Conservation (phyloP, 2,113 vertebrate species). For the Naja naja region DNA sequence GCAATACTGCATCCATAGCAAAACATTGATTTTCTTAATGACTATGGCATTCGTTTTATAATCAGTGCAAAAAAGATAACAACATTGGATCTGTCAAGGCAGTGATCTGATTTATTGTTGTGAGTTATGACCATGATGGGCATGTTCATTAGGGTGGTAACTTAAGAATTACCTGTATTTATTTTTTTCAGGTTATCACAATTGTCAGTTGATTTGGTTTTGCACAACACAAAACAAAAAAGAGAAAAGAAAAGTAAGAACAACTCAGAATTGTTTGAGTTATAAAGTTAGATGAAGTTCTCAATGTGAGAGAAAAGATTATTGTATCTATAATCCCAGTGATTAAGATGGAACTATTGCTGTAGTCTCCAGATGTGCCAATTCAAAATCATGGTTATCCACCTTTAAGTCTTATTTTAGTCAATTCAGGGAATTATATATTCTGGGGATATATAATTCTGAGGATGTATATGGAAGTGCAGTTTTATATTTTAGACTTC, state of each 20-base stretch:
- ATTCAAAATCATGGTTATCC: neutral
- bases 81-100: too few relatives aligned
- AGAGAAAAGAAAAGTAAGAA: neutral
- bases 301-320: neutral
- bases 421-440: neutral
- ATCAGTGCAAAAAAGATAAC: neutral
- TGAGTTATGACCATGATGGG: neutral
- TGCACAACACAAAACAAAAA: conserved; percentile 2
- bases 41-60: neutral
- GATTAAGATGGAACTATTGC: neutral
- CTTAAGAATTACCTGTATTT: neutral
- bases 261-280: neutral
- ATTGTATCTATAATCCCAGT: neutral
- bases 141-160: neutral
- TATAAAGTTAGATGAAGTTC: neutral
- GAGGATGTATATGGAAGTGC: neutral
- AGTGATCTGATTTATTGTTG: neutral
- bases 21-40: neutral
- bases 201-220: neutral
- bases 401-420: neutral
- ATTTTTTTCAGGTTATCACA: neutral
- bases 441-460: neutral
- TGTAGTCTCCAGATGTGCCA: neutral
- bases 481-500: neutral
- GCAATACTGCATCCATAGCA: neutral